Evolutionary conservation across 2,888 invertebrate species (phyloP).

Genomic region (Falcaria lacertinaria): DNA sequence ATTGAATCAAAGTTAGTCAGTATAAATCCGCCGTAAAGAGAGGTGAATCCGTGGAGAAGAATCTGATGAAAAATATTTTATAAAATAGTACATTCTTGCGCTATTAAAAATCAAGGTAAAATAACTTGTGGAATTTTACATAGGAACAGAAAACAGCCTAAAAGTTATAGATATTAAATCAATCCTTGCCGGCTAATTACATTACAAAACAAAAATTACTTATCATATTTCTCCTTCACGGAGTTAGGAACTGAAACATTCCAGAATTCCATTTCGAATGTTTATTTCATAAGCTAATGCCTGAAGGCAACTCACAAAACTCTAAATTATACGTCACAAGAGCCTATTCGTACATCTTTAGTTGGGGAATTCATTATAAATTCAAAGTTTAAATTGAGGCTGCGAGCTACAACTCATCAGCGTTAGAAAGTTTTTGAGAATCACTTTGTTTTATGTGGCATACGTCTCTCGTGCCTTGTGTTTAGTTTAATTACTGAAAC

Average conservation of each 20-base stretch:
- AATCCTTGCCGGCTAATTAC: no score
- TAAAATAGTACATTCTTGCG: no score
- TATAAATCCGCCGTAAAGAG: no score
- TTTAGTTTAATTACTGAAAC: constrained; percentile 50
- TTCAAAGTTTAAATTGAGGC: constrained; percentile 65
- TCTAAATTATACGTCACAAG: constrained; percentile 43
- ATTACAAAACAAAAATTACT: background rate
- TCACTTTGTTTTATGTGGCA: constrained; percentile 37
- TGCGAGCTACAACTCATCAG: constrained; percentile 61
- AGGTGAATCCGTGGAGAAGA: no score
- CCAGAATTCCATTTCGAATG: constrained; percentile 19
- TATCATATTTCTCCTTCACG: constrained; percentile 2
- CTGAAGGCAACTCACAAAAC: constrained; percentile 22
- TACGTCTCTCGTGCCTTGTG: constrained; percentile 43
- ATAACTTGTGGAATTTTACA: no score
- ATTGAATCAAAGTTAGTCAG: no score
- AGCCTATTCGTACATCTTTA: constrained; percentile 45
- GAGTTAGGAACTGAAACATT: constrained; percentile 21
- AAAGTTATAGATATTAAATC: no score
- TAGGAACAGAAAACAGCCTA: no score
- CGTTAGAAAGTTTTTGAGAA: constrained; percentile 57
- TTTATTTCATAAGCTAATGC: constrained; percentile 33
- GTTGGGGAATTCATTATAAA: constrained; percentile 58
- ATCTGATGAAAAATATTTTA: no score
- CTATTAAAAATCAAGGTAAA: no score